These are phyloP conservation scores for Diabrotica virgifera DNA, from an alignment of 1,140 invertebrate genomes.

Conservation along the genomic window DNA sequence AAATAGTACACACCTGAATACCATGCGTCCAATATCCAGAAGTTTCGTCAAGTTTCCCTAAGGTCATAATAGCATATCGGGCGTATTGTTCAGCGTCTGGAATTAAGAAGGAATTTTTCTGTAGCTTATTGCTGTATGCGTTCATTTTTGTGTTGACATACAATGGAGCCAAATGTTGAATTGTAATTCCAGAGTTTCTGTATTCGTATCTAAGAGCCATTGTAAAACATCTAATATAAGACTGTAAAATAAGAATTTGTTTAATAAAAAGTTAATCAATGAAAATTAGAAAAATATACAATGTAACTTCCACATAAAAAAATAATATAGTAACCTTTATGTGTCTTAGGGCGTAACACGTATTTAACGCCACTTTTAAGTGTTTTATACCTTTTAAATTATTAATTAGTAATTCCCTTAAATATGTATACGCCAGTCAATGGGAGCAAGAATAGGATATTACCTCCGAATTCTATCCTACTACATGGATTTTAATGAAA, in stretches of 20 bases:
- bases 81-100: conserved; percentile 77
- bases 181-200: conserved; percentile 65
- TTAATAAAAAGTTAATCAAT: neutral
- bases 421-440: too few species aligned
- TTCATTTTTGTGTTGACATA: conserved; percentile 91
- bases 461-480: too few species aligned
- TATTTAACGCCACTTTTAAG: too few species aligned
- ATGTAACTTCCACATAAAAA: too few species aligned
- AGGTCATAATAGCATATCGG: conserved; percentile 70
- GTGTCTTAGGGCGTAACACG: too few species aligned
- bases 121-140: conserved; percentile 71
- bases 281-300: too few species aligned
- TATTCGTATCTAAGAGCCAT: conserved; percentile 79
- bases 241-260: conserved; percentile 49
- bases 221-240: conserved; percentile 73
- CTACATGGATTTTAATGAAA: too few species aligned
- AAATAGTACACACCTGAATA: conserved; percentile 60
- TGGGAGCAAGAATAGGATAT: too few species aligned
- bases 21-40: conserved; percentile 89
- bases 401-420: too few species aligned
- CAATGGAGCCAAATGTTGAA: conserved; percentile 83
- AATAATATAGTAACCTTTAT: too few species aligned
- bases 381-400: too few species aligned
- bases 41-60: conserved; percentile 73
- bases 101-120: conserved; percentile 69